phyloP scores from a whole-genome alignment of 2,888 invertebrate genomes.

The Mylabris sibirica region DNA sequence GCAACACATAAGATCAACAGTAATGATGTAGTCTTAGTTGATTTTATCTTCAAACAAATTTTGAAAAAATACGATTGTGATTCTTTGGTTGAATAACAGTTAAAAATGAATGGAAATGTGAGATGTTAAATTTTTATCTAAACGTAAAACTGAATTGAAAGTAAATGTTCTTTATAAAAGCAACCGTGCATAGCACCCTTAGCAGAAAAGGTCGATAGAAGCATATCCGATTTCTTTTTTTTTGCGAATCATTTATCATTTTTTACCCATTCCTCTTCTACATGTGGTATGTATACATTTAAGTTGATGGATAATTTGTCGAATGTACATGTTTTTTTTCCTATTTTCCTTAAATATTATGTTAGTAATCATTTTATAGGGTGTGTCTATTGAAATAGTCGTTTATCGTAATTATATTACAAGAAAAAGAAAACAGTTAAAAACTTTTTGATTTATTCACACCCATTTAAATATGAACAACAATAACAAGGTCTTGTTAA shows the following conservation, averaged over 20 bases:
- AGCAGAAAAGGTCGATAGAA: slow-evolving; percentile 32
- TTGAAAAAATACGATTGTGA: slow-evolving; percentile 19
- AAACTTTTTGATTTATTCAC: slow-evolving; percentile 22
- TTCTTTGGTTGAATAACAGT: slow-evolving; percentile 24
- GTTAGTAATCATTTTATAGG: slow-evolving; percentile 5
- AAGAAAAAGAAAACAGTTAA: neutral
- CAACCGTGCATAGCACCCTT: slow-evolving; percentile 30
- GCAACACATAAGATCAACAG: neutral
- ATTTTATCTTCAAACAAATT: neutral
- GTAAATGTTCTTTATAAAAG: slow-evolving; percentile 37
- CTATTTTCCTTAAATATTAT: slow-evolving; percentile 7
- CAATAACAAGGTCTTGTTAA: slow-evolving; percentile 23
- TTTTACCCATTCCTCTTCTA: slow-evolving; percentile 10
- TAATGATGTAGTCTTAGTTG: neutral
- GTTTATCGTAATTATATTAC: neutral
- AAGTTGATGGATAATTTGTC: slow-evolving; percentile 29
- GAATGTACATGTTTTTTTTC: slow-evolving; percentile 8
- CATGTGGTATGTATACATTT: neutral
- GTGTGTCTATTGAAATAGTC: neutral
- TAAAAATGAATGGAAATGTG: slow-evolving; percentile 31
- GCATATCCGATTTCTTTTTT: slow-evolving; percentile 30
- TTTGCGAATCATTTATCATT: slow-evolving; percentile 25
- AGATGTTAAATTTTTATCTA: slow-evolving; percentile 34
- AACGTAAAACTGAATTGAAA: slow-evolving; percentile 30
- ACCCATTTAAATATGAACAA: slow-evolving; percentile 20